Base-by-base conservation (phyloP, 2,113 vertebrate genomes). In the Pelecanoides urinatrix region DNA sequence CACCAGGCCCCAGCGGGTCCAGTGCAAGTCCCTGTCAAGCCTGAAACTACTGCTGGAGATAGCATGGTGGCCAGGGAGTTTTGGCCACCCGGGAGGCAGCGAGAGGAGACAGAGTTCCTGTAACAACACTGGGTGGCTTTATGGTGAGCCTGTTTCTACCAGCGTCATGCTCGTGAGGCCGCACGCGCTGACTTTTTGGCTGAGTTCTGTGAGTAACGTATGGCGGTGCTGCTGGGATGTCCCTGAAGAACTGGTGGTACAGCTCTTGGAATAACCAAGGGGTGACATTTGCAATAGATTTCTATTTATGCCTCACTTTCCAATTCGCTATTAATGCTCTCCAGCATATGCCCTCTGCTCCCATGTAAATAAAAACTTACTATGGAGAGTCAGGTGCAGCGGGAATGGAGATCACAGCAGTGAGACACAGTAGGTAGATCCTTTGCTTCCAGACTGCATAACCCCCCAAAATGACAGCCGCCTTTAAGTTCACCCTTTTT, bases 171-270 rank as follows among this genome's bases (percentile, higher is more conserved):
- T 71, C 3, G 1, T 22, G 16, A 50, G 26, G 52, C 61, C 3
- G 2, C 2, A 0, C 2, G 2, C 3, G 2, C 52, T 61, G 45
- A 16, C 23, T 20, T 62, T 70, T 38, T 40, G 55, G 55, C 42
- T 47, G 21, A 11, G 40, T 76, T 70, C 27, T 40, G 21, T 15
- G 38, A 38, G 22, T 22, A 32, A 21, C 1, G 4, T 44, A 27
- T 23, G 26, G 47, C 0, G 1, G 29, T 17, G 12, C 34, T 47
- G 47, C 26, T 44, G 27, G 29, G 59, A 44, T 61, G 45, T 59
- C 45, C 53, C 59, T 62, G 65, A 53, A 38, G 47, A 78, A 18
- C 32, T 7, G 9, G 29, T 52, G 17, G 16, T 61, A 4, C 32
- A 52, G 38, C 15, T 53, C 16, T 44, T 9, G 32, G 15, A 42